Conservation (phyloP, 92 coral and sea anemone genomes). For the Porites evermanni region DNA sequence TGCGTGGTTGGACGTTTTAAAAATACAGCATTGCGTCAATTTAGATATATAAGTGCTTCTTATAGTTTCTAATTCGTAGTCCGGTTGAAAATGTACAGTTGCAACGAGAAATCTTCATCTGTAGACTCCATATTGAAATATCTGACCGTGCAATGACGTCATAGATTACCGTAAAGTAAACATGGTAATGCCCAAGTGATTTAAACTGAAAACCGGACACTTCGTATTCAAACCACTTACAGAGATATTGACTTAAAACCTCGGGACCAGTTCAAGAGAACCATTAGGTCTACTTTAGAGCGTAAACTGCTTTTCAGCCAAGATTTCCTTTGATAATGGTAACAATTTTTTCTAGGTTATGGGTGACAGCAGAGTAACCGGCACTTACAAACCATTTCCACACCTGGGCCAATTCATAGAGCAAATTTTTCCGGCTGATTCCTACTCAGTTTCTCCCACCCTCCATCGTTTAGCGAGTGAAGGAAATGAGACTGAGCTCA, state of each 20-base stretch:
- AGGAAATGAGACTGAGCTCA: constrained; percentile 34
- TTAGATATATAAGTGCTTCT: background rate
- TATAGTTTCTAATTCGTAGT: background rate
- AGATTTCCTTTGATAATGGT: constrained; percentile 2
- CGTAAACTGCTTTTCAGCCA: background rate
- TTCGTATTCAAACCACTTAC: constrained; percentile 7
- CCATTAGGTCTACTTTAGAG: background rate
- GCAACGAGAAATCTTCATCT: constrained; percentile 1
- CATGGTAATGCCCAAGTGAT: constrained; percentile 12
- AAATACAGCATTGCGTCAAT: constrained; percentile 9
- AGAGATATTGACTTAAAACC: background rate
- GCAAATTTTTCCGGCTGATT: constrained; percentile 22
- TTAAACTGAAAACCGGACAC: background rate
- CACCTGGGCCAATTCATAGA: constrained; percentile 33
- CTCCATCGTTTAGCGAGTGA: constrained; percentile 46
- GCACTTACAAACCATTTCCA: constrained; percentile 29
- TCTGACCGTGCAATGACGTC: constrained; percentile 17
- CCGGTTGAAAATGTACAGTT: background rate
- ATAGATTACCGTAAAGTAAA: background rate
- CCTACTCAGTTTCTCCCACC: constrained; percentile 19
- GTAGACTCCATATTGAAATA: constrained; percentile 1
- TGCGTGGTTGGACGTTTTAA: background rate
- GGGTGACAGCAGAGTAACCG: constrained; percentile 29
- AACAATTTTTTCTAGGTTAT: constrained; percentile 16
- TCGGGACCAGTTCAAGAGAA: background rate